Evolutionary conservation across 2,888 invertebrate genomes (phyloP), one percentile per base, ranked within the genome.

Genomic region (Idaea aversata): DNA sequence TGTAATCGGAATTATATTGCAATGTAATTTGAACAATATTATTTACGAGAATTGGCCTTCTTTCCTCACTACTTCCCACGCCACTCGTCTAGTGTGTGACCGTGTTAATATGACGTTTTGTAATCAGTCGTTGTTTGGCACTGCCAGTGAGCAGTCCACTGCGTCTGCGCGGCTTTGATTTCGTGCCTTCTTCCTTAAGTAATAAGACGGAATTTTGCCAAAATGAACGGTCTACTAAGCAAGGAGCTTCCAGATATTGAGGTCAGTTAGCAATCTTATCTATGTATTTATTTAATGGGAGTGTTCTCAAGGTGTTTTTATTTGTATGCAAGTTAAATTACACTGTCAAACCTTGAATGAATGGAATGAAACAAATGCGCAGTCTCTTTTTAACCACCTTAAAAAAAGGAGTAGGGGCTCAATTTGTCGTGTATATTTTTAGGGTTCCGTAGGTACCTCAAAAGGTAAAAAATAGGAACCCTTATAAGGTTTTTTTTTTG

Each of bases 201-300:
- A 61, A 63, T 68, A 70, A 74, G 64, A 60, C 65, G 67, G 71
- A 72, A 58, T 57, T 77, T 72, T 15, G 71, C 86, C 73, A 64
- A 93, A 93, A 84, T 94, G 64, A 93, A 93, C 77, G 86, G 86
- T 68, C 72, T 93, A 71, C 75, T 96, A 63, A 97, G 96, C 85
- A 95, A 94, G 78, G 97, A 97, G 81, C 81, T 96, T 68, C 96
- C 96, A 3, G 97, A 97, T 86, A 97, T 97, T 79, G 97, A 97
- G 95, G 97, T 97, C 88, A 93, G 93, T 91, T 57, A 15, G 63
- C 62, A 59, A 15, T 66, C 16, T 63, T 59, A 15, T 7, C 15
- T 57, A 3, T 6, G 5, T 16, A 58, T 15, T 58, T 58, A 6
- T 58, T 6, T 58, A 58, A 15, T 16, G 58, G 58, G n/a, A 58